Evolutionary conservation across 2,888 invertebrate genomes (phyloP).

Genomic region (Lottia scabra): DNA sequence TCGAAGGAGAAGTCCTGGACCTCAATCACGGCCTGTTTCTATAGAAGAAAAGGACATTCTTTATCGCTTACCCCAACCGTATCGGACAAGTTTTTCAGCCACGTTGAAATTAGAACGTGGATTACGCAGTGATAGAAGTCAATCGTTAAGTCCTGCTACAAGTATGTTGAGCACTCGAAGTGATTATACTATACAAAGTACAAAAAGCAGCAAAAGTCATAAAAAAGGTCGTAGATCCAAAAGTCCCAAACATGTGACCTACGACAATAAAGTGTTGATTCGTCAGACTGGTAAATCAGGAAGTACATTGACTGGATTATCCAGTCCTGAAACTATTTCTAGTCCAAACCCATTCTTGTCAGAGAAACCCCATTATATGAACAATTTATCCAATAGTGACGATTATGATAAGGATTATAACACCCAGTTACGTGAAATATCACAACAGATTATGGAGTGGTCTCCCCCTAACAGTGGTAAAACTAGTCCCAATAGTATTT

Average conservation of each 20-base stretch:
- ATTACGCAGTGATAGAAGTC: constrained; percentile 43
- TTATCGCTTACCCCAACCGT: constrained; percentile 56
- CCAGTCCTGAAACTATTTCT: constrained; percentile 34
- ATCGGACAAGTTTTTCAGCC: constrained; percentile 64
- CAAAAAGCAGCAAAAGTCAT: constrained; percentile 3
- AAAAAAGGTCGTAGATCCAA: constrained; percentile 39
- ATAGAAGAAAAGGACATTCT: constrained; percentile 38
- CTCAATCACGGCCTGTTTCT: constrained; percentile 16
- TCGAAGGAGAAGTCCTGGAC: constrained; percentile 45
- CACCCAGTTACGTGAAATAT: constrained; percentile 48
- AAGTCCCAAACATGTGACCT: constrained; percentile 58
- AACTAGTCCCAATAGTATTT: constrained; percentile 17
- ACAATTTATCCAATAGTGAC: constrained; percentile 25
- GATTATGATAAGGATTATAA: constrained; percentile 52
- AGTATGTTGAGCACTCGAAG: constrained; percentile 42
- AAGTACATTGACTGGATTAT: constrained; percentile 43
- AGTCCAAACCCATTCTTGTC: constrained; percentile 19
- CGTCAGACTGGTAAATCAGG: constrained; percentile 49
- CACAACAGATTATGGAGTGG: constrained; percentile 55
- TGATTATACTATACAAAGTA: constrained; percentile 13
- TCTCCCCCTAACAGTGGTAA: constrained; percentile 20
- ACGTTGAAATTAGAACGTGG: constrained; percentile 50
- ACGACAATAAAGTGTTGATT: constrained; percentile 54
- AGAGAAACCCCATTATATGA: constrained; percentile 12
- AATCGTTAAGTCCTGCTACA: constrained; percentile 51